A percentile compares a stretch with the other conserved stretches of the same genome.
Conservation (phyloP, 2,888 invertebrate species). For the Podabrus alpinus region DNA sequence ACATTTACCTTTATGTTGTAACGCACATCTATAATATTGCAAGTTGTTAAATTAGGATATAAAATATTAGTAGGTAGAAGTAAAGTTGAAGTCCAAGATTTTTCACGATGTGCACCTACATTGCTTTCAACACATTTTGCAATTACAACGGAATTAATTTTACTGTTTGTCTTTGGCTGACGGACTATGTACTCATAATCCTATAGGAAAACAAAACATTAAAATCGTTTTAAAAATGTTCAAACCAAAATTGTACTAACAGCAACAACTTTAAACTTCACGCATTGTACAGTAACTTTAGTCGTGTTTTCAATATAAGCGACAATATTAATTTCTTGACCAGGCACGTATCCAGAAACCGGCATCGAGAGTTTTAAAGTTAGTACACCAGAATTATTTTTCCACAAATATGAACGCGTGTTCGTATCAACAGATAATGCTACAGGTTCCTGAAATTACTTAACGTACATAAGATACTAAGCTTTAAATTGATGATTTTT, state of each 20-base stretch:
- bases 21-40: neutral
- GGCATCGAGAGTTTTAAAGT: slow-evolving; percentile 7
- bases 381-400: slow-evolving; percentile 9
- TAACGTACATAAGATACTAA: neutral
- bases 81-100: slow-evolving; percentile 41
- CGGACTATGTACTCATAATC: neutral
- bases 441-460: neutral
- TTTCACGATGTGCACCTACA: slow-evolving; percentile 46
- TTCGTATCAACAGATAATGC: neutral
- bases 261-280: neutral
- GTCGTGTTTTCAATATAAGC: slow-evolving; percentile 76
- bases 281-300: slow-evolving; percentile 7
- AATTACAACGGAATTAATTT: neutral
- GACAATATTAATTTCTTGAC: slow-evolving; percentile 72
- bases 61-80: slow-evolving; percentile 36
- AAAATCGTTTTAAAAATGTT: neutral
- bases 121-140: slow-evolving; percentile 37
- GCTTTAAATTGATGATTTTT: neutral
- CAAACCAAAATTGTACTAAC: neutral
- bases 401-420: slow-evolving; percentile 4
- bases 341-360: slow-evolving; percentile 75
- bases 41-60: slow-evolving; percentile 38
- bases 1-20: neutral
- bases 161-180: neutral
- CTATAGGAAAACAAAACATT: neutral